phyloP scores from a whole-genome alignment of 2,797 vertebrate species.

The Craterocephalus amniculus region DNA sequence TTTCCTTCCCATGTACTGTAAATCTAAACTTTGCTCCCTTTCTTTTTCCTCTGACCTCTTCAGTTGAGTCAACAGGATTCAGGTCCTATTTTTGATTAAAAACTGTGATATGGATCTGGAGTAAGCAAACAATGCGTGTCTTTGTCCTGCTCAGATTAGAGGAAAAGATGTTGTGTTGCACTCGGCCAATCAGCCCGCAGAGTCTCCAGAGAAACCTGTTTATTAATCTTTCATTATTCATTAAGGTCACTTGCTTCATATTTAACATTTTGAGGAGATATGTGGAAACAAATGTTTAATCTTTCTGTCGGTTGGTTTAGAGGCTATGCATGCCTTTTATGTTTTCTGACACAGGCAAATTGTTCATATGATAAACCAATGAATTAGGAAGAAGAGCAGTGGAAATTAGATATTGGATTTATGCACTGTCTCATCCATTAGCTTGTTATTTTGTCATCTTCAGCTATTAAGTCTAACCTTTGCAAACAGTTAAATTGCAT shows the following conservation, averaged over 20 bases:
- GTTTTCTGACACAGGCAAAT: slow-evolving; percentile 46
- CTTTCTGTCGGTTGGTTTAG: slow-evolving; percentile 39
- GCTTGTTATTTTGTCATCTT: slow-evolving; percentile 12
- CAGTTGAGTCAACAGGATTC: slow-evolving; percentile 19
- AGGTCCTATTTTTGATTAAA: slow-evolving; percentile 22
- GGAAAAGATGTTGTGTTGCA: slow-evolving; percentile 32
- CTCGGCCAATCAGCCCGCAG: slow-evolving; percentile 11
- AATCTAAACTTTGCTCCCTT: background rate
- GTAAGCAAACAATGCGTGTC: background rate
- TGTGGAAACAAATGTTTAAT: slow-evolving; percentile 61
- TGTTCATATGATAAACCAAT: slow-evolving; percentile 42
- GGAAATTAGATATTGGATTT: slow-evolving; percentile 53
- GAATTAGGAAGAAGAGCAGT: slow-evolving; percentile 16
- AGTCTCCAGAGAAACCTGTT: slow-evolving; percentile 36
- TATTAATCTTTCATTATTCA: slow-evolving; percentile 62
- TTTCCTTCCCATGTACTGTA: background rate
- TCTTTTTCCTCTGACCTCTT: background rate
- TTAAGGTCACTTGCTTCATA: slow-evolving; percentile 48
- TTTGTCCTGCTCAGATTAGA: slow-evolving; percentile 31
- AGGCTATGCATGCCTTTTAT: slow-evolving; percentile 50
- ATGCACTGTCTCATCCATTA: slow-evolving; percentile 51
- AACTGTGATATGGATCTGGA: slow-evolving; percentile 26
- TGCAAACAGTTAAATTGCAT: slow-evolving; percentile 15
- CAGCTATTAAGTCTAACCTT: slow-evolving; percentile 7
- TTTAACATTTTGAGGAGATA: slow-evolving; percentile 56